phyloP scores from a whole-genome alignment of 2,797 vertebrate genomes.

The Salmo trutta region DNA sequence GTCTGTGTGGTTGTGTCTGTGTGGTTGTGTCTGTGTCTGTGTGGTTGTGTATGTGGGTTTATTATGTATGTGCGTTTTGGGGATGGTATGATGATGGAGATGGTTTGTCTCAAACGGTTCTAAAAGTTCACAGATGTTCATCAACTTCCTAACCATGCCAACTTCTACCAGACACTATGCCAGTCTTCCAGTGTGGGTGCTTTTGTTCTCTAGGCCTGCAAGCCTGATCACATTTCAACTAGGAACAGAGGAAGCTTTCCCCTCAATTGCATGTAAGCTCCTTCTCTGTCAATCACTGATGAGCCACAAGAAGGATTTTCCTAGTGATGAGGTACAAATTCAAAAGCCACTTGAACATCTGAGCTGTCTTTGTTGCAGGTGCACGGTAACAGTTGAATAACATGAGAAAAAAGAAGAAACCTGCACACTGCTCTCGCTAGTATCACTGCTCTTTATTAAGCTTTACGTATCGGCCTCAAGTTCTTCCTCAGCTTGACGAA shows the following conservation, averaged over 20 bases:
- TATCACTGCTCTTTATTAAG: too few relatives aligned
- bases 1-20: too few relatives aligned
- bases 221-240: slow-evolving; percentile 58
- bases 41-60: slow-evolving; percentile 26
- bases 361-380: too few relatives aligned
- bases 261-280: slow-evolving; percentile 58
- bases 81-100: slow-evolving; percentile 21
- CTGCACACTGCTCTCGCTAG: too few relatives aligned
- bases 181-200: slow-evolving; percentile 43
- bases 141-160: slow-evolving; percentile 22
- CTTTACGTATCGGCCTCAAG: too few relatives aligned
- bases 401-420: too few relatives aligned
- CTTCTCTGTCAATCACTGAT: slow-evolving; percentile 58
- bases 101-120: slow-evolving; percentile 33
- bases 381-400: too few relatives aligned
- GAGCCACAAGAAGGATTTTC: slow-evolving; percentile 45
- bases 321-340: slow-evolving; percentile 30
- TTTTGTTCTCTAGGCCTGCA: slow-evolving; percentile 47
- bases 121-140: slow-evolving; percentile 45
- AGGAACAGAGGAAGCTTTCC: slow-evolving; percentile 54
- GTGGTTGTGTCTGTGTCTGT: background rate
- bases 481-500: too few relatives aligned
- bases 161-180: slow-evolving; percentile 43
- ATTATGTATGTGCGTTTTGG: slow-evolving; percentile 20
- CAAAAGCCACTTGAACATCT: too few relatives aligned